phyloP scores from a whole-genome alignment of 2,888 invertebrate genomes.

The Elysia crispata region DNA sequence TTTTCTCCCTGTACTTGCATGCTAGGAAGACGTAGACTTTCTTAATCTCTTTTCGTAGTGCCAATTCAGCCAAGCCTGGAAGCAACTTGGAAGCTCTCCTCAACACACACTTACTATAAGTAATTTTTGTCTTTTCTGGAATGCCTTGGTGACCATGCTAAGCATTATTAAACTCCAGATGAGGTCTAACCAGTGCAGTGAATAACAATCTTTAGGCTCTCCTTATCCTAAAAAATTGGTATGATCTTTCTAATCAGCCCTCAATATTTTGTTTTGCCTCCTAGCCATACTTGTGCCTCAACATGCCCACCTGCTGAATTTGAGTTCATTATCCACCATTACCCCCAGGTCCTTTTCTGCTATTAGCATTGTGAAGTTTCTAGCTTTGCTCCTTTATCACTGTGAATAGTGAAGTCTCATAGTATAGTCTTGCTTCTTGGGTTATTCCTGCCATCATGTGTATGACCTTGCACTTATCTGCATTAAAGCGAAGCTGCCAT shows the following conservation, averaged over 20 bases:
- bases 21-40: constrained; percentile 11
- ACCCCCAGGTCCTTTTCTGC: constrained; percentile 42
- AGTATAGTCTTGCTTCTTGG: constrained; percentile 9
- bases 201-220: constrained; percentile 32
- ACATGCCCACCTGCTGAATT: constrained; percentile 32
- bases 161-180: constrained; percentile 46
- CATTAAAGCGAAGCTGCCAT: constrained; percentile 46
- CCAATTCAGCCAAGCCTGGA: constrained; percentile 25
- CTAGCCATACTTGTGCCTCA: constrained; percentile 9
- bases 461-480: constrained; percentile 40
- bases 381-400: not conserved
- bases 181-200: constrained; percentile 42
- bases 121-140: constrained; percentile 26
- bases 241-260: constrained; percentile 5
- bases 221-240: constrained; percentile 2
- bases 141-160: constrained; percentile 34
- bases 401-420: not conserved
- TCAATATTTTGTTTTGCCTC: constrained; percentile 31
- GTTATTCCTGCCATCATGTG: constrained; percentile 31
- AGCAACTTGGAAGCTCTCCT: constrained; percentile 45
- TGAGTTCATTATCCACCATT: constrained; percentile 29
- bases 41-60: constrained; percentile 36
- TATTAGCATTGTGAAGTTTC: constrained; percentile 17
- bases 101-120: constrained; percentile 37
- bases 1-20: no score